These are phyloP conservation scores for Sialis fuliginosa DNA, from an alignment of 2,888 invertebrate species.

Conservation along the genomic window DNA sequence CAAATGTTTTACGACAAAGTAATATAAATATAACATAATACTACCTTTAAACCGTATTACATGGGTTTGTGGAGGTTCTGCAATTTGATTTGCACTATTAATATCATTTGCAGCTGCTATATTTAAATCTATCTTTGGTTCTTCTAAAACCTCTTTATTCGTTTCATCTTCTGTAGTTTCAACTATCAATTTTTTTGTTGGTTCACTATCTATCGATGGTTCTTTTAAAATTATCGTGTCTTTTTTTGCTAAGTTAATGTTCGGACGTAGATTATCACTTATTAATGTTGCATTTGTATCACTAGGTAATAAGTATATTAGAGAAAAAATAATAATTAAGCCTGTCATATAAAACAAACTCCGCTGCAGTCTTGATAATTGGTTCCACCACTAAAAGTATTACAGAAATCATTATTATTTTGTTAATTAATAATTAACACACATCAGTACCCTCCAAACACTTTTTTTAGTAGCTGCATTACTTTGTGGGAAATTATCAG, in stretches of 20 bases:
- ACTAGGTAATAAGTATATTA: conserved; percentile 39
- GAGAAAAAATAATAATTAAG: conserved; percentile 34
- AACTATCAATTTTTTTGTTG: not conserved
- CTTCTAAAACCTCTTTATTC: conserved; percentile 5
- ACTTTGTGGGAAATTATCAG: no score
- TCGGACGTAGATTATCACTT: conserved; percentile 11
- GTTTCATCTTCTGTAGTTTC: conserved; percentile 11
- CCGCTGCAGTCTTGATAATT: conserved; percentile 64
- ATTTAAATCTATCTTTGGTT: conserved; percentile 1
- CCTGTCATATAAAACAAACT: conserved; percentile 51
- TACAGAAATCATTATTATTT: not conserved
- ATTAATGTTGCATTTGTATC: conserved; percentile 17
- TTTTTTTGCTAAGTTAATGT: conserved; percentile 13
- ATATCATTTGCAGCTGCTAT: not conserved
- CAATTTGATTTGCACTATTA: conserved; percentile 16
- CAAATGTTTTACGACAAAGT: not conserved
- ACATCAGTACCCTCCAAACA: no score
- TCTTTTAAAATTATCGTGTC: conserved; percentile 13
- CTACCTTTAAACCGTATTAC: conserved; percentile 16
- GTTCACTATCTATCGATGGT: conserved; percentile 1
- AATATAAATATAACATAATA: not conserved
- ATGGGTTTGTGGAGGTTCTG: conserved; percentile 15
- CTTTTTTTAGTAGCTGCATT: no score
- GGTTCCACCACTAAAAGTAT: conserved; percentile 65
- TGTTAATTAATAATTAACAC: no score